Evolutionary conservation across 2,888 invertebrate species (phyloP), one percentile per base, ranked within the genome.

Genomic region (Drosophila macrospina): DNA sequence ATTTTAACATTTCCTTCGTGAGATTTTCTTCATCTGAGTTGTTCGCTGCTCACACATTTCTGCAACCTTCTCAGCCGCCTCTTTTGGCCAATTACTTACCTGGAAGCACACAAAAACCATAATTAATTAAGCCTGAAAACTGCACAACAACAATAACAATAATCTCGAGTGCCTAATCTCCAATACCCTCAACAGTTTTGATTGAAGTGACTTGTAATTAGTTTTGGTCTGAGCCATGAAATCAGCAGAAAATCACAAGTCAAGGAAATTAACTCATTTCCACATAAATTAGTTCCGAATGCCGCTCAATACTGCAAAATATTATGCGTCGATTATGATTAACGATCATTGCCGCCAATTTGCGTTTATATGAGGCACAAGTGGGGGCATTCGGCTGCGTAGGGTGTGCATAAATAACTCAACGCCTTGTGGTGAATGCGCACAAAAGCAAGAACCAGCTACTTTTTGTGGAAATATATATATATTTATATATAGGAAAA

Each of bases 231-330:
- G 55, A 42, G 50, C 74, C 66, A 85, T 86, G 85, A 86, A 86
- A 86, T 86, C 85, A 80, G 80, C 85, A 80, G 67, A 86, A 86
- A 86, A 80, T 86, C 85, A 73, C 81, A 82, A 83, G 80, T 77
- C 81, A 59, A 86, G 89, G 89, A 89, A 90, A 90, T 90, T 88
- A 90, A 89, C 88, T 90, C 84, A 90, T 90, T 90, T 90, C 90
- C 90, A 82, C 80, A 79, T 78, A 90, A 90, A 89, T 90, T 90
- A 84, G 86, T 86, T 86, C 76, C 84, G 84, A 74, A 74, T 76
- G 75, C 74, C 73, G 66, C 20, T 55, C 52, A 32, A 55, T 68
- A 66, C 57, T 68, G 65, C 74, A 69, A 75, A 78, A 87, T 86
- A 78, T 80, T 82, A 87, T 87, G 83, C 86, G 79, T 80, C 90